phyloP scores from a whole-genome alignment of 2,113 vertebrate genomes.

The Podiceps cristatus region DNA sequence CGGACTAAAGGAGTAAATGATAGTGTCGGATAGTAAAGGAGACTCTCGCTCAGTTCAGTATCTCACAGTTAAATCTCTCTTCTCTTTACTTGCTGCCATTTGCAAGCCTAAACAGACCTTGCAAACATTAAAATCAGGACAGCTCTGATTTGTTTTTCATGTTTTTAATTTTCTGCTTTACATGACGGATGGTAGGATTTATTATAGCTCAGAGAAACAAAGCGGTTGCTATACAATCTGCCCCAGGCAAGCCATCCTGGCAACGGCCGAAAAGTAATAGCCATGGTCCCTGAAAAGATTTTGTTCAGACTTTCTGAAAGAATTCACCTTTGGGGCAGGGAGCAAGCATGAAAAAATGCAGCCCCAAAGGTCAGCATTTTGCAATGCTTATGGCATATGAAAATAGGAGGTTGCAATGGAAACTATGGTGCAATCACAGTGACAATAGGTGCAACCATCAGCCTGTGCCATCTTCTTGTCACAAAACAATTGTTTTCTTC shows the following conservation, averaged over 20 bases:
- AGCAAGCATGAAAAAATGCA: slow-evolving; percentile 49
- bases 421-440: slow-evolving; percentile 30
- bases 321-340: slow-evolving; percentile 60
- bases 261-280: slow-evolving; percentile 30
- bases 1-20: neutral
- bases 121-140: neutral
- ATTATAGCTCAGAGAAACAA: slow-evolving; percentile 39
- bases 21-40: neutral
- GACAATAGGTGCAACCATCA: neutral
- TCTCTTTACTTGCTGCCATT: neutral
- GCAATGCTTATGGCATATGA: slow-evolving; percentile 23
- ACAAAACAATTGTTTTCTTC: neutral
- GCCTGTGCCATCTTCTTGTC: neutral
- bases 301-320: slow-evolving; percentile 54
- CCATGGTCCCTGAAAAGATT: slow-evolving; percentile 25
- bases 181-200: slow-evolving; percentile 43
- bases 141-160: neutral
- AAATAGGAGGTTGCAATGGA: slow-evolving; percentile 32
- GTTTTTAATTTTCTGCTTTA: slow-evolving; percentile 39
- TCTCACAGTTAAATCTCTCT: neutral
- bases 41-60: neutral
- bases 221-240: slow-evolving; percentile 4
- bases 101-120: slow-evolving; percentile 26
- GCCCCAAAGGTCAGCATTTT: slow-evolving; percentile 66
- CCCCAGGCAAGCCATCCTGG: neutral